These are phyloP conservation scores for Hypsibius dujardini DNA, from an alignment of 1,140 invertebrate genomes.

Conservation along the genomic window DNA sequence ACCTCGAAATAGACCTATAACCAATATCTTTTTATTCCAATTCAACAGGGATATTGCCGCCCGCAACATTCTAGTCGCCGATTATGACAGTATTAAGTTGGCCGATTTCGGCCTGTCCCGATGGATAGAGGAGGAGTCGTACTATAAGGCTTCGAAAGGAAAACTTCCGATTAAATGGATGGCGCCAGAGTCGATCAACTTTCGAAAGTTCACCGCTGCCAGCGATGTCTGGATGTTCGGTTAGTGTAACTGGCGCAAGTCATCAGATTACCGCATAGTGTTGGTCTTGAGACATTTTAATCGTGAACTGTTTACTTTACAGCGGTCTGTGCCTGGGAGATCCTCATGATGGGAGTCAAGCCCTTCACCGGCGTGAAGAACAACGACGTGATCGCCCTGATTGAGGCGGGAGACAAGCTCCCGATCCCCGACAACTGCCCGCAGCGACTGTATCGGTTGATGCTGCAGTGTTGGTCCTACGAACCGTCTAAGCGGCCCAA, in stretches of 20 bases:
- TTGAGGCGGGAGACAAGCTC: slow-evolving; percentile 83
- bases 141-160: slow-evolving; percentile 89
- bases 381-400: slow-evolving; percentile 84
- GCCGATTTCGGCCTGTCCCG: slow-evolving; percentile 86
- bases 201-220: slow-evolving; percentile 79
- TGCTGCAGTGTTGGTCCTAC: slow-evolving; percentile 91
- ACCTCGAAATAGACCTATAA: no score
- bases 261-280: no score
- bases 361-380: slow-evolving; percentile 95
- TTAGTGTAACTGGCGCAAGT: no score
- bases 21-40: no score
- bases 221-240: slow-evolving; percentile 99
- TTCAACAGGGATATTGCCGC: slow-evolving; percentile 73
- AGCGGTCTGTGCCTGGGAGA: slow-evolving; percentile 99
- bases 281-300: no score
- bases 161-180: slow-evolving; percentile 98
- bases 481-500: slow-evolving; percentile 76
- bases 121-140: slow-evolving; percentile 87
- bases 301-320: slow-evolving; percentile 24
- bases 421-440: slow-evolving; percentile 74
- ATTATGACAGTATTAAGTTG: slow-evolving; percentile 80
- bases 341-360: slow-evolving; percentile 91
- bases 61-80: slow-evolving; percentile 86
- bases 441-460: slow-evolving; percentile 72
- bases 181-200: slow-evolving; percentile 97